Conservation (phyloP, 2,113 vertebrate species). For the Rhinichthys klamathensis region DNA sequence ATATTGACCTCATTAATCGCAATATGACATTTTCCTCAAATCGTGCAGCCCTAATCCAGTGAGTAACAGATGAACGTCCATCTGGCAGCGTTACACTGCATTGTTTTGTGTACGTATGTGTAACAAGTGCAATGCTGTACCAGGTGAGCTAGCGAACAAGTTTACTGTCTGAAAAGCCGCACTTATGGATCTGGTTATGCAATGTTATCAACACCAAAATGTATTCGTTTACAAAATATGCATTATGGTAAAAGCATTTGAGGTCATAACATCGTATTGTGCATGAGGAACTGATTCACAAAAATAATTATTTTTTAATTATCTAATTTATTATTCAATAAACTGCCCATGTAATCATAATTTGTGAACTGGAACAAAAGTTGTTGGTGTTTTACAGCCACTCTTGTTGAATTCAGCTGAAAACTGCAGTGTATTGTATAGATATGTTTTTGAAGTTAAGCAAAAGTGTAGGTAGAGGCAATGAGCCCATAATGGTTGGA, state of each 20-base stretch:
- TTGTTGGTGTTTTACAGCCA: too few species aligned
- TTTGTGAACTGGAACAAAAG: background rate
- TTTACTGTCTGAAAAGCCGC: background rate
- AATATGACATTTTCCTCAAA: too few species aligned
- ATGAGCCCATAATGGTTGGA: too few species aligned
- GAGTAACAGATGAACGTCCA: background rate
- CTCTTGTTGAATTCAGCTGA: too few species aligned
- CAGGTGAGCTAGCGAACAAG: background rate
- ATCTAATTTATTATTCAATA: too few species aligned
- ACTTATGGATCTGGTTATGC: background rate
- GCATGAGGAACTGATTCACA: background rate
- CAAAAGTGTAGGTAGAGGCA: too few species aligned
- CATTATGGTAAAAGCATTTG: background rate
- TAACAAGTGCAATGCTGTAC: background rate
- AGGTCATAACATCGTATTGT: background rate
- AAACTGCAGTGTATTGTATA: too few species aligned
- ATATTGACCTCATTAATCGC: too few species aligned
- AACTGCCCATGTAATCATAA: background rate
- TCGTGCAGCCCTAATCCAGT: too few species aligned
- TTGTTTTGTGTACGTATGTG: too few species aligned
- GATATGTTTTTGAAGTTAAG: too few species aligned
- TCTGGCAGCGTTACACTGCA: background rate
- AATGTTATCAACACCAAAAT: background rate
- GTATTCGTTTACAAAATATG: background rate
- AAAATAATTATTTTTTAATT: background rate